These are phyloP conservation scores for Athalia rosae DNA, from an alignment of 2,888 invertebrate genomes.

Conservation along the genomic window DNA sequence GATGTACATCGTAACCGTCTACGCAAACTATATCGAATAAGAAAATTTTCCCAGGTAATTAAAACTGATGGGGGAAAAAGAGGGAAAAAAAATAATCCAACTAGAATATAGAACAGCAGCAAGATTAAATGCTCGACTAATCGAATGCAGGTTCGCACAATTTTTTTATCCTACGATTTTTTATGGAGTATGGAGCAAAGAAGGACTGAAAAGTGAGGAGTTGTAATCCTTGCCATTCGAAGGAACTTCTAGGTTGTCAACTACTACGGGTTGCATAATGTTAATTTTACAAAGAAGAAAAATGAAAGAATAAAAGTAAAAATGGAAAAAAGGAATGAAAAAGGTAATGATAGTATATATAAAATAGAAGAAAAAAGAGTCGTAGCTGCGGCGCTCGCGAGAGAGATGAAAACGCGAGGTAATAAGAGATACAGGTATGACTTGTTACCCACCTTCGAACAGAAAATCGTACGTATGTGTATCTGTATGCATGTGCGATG, in stretches of 20 bases:
- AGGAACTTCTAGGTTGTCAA: too few species aligned
- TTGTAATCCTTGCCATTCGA: too few species aligned
- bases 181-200: background rate
- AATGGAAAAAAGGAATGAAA: too few species aligned
- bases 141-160: background rate
- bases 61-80: background rate
- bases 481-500: background rate
- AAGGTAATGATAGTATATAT: too few species aligned
- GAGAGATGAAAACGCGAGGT: constrained; percentile 12
- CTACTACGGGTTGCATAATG: too few species aligned
- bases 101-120: background rate
- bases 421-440: background rate
- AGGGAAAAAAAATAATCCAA: background rate
- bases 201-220: constrained; percentile 24
- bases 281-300: too few species aligned
- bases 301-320: too few species aligned
- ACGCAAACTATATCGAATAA: background rate
- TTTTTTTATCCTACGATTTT: too few species aligned
- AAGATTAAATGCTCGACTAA: background rate
- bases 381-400: constrained; percentile 1
- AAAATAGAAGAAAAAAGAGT: too few species aligned
- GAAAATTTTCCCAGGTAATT: constrained; percentile 14
- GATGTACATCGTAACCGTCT: too few species aligned
- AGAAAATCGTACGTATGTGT: background rate
- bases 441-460: constrained; percentile 29